A percentile compares a stretch with the other conserved stretches of the same genome.
phyloP scores from a whole-genome alignment of 2,888 invertebrate species.

The Heteromyza rotundicornis region DNA sequence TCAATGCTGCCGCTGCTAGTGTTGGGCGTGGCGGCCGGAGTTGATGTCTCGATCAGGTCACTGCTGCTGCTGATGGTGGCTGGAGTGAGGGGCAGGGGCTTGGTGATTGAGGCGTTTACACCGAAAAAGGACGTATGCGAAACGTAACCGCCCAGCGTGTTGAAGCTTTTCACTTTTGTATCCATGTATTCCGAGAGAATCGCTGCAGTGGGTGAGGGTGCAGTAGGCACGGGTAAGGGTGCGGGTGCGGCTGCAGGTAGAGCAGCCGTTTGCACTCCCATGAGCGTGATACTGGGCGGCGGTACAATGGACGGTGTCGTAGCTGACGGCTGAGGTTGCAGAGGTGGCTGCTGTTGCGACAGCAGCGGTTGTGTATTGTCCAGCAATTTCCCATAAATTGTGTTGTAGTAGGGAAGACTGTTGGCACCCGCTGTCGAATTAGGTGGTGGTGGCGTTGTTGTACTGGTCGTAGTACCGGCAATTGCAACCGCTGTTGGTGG shows the following conservation, averaged over 20 bases:
- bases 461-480: too few relatives aligned
- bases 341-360: constrained; percentile 37
- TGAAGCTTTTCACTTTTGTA: constrained; percentile 49
- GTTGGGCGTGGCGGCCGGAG: not conserved
- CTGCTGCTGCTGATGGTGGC: not conserved
- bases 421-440: constrained; percentile 21
- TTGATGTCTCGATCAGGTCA: not conserved
- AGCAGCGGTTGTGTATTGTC: constrained; percentile 50
- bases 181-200: constrained; percentile 56
- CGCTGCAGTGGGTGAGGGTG: constrained; percentile 17
- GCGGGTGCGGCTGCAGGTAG: constrained; percentile 10
- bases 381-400: constrained; percentile 65
- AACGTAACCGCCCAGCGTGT: constrained; percentile 42
- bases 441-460: constrained; percentile 18
- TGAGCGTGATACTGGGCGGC: not conserved
- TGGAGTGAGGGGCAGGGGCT: not conserved
- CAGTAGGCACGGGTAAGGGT: constrained; percentile 11
- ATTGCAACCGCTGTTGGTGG: too few relatives aligned
- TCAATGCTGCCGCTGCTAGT: constrained; percentile 1
- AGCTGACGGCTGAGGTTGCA: constrained; percentile 46
- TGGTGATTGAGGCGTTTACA: constrained; percentile 23
- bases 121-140: constrained; percentile 40
- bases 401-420: constrained; percentile 57
- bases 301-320: constrained; percentile 17
- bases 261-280: constrained; percentile 8